Base-by-base conservation (phyloP, 2,888 invertebrate species). In the Diaperis boleti region DNA sequence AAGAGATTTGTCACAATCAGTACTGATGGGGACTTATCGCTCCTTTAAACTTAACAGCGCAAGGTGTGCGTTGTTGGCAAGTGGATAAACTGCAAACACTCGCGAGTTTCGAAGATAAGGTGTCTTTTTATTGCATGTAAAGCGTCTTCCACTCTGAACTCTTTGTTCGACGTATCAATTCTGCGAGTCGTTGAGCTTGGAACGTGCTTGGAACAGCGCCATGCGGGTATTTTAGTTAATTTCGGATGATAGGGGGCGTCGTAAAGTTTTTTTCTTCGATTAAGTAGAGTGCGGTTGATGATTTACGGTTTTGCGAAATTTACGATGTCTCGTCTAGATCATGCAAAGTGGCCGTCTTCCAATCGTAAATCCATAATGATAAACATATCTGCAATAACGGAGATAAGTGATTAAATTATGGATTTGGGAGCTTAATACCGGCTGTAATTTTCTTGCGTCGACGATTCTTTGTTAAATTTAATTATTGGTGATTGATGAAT, bases 1-100 rank as follows among this genome's bases (percentile, higher is more conserved):
- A 42, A 10, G 15, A 56, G 45, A 56, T 56, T 56, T 56, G 22
- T 56, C 56, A 56, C 45, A 56, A 54, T 54, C 54, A 54, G n/a
- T 33, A 1, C n/a, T 11, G n/a, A 33, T 2, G 5, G 31, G 3
- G 6, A 20, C 4, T 33, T 33, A 33, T 33, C n/a, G 33, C n/a
- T 33, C 33, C 2, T 31, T 3, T 10, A 33, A 33, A 11, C 5
- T 33, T 33, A 33, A 10, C 11, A 10, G 4, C 2, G n/a, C 33
- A n/a, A 33, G 11, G 33, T 33, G 11, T 33, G 1, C 1, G 10
- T 33, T 33, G 8, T 5, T 39, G 37, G 3, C 13, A 13, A 4
- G 3, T 13, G n/a, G 17, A 17, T 14, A 17, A 15, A 35, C 33
- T 29, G 49, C 22, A 33, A 37, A 22, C 22, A 42, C 1, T 42